phyloP scores from a whole-genome alignment of 2,888 invertebrate species.

The Leptopterna dolabrata region DNA sequence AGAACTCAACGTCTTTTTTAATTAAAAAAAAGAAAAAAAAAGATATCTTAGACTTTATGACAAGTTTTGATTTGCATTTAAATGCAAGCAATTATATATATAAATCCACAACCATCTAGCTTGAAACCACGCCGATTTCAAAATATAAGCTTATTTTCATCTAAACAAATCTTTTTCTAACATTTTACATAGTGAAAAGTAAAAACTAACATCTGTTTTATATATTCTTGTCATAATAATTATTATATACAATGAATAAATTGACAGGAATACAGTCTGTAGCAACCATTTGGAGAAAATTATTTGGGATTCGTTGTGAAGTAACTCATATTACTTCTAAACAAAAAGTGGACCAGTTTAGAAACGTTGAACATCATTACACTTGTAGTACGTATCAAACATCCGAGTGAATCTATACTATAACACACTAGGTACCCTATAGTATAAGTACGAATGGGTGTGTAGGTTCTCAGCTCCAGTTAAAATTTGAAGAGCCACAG shows the following conservation, averaged over 20 bases:
- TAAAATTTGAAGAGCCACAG: background rate
- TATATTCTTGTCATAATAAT: background rate
- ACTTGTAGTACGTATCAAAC: background rate
- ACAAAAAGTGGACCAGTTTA: background rate
- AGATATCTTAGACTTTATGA: constrained; percentile 22
- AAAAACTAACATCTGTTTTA: background rate
- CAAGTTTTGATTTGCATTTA: constrained; percentile 31
- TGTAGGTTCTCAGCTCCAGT: background rate
- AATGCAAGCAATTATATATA: constrained; percentile 31
- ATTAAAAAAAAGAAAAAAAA: constrained; percentile 28
- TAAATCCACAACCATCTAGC: constrained; percentile 31
- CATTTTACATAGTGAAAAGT: background rate
- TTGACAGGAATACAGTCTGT: constrained; percentile 41
- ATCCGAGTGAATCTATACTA: background rate
- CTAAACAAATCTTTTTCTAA: background rate
- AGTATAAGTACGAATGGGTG: background rate
- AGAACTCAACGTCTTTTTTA: background rate
- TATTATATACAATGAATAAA: constrained; percentile 29
- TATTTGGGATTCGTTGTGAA: background rate
- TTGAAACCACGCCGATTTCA: constrained; percentile 22
- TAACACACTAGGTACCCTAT: background rate
- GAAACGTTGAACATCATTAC: background rate
- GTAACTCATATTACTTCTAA: background rate
- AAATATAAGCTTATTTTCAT: constrained; percentile 28
- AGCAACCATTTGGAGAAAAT: constrained; percentile 28